Evolutionary conservation across 2,797 vertebrate species (phyloP).

Genomic region (Acestrorhynchus altus): DNA sequence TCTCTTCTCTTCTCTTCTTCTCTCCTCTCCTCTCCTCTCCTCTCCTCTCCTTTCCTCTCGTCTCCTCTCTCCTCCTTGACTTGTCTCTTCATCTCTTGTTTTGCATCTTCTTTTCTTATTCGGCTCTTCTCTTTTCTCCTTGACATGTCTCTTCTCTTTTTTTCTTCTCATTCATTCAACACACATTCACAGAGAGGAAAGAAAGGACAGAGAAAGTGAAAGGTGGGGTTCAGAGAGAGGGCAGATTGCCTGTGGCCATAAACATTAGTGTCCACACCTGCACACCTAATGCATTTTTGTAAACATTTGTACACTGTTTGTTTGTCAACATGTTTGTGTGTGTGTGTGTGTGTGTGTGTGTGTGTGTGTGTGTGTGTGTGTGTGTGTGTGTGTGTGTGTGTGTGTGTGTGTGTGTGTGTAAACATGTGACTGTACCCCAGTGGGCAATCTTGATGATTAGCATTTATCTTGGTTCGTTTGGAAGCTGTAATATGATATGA

Average conservation of each 20-base stretch:
- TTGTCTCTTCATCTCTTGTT: background rate
- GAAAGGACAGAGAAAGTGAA: background rate
- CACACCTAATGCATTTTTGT: slow-evolving; percentile 26
- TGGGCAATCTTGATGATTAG: slow-evolving; percentile 28
- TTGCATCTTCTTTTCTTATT: background rate
- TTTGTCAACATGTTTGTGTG: background rate
- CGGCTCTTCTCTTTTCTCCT: background rate
- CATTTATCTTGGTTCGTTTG: slow-evolving; percentile 37
- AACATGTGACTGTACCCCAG: background rate
- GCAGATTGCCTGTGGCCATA: slow-evolving; percentile 16
- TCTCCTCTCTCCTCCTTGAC: background rate
- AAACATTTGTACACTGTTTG: background rate
- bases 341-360: too few species aligned
- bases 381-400: slow-evolving; percentile 3
- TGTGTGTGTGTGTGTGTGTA: background rate
- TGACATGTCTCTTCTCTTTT: background rate
- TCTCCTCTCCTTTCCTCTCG: background rate
- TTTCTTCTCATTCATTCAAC: background rate
- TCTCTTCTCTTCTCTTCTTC: background rate
- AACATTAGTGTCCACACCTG: slow-evolving; percentile 12
- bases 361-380: background rate
- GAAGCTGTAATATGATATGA: slow-evolving; percentile 41
- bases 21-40: background rate
- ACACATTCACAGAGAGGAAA: background rate
- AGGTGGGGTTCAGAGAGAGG: slow-evolving; percentile 35